A percentile compares a stretch with the other conserved stretches of the same genome.
phyloP scores from a whole-genome alignment of 2,113 vertebrate species.

The Herpetotheres cachinnans region DNA sequence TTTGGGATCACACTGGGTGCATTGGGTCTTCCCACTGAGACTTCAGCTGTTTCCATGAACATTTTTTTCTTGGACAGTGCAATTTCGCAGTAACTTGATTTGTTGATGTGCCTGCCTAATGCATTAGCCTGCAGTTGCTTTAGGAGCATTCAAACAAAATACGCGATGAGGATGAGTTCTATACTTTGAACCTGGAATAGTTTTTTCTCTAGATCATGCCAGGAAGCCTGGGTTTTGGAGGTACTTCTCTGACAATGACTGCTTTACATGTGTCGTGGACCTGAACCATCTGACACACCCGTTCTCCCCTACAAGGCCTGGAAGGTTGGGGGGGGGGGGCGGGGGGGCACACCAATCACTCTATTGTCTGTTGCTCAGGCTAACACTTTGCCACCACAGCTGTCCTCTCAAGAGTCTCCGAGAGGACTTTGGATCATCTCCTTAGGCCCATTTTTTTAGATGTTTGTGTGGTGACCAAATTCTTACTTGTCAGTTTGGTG shows the following conservation, averaged over 20 bases:
- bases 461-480: background rate
- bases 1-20: background rate
- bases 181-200: background rate
- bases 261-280: background rate
- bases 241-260: background rate
- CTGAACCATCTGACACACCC: background rate
- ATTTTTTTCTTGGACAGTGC: background rate
- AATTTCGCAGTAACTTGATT: background rate
- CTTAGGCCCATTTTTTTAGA: background rate
- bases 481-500: background rate
- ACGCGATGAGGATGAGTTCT: background rate
- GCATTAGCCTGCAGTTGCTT: background rate
- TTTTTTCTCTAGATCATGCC: background rate
- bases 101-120: background rate
- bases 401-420: background rate
- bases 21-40: background rate
- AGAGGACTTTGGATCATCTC: background rate
- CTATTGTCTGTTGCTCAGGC: background rate
- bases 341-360: rapidly evolving
- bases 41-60: background rate
- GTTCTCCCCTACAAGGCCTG: rapidly evolving
- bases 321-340: background rate
- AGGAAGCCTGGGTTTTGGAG: background rate
- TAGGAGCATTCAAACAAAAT: background rate
- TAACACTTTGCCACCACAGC: background rate